Conservation (phyloP, 2,113 vertebrate species). For the Apistogramma diplotaenia region DNA sequence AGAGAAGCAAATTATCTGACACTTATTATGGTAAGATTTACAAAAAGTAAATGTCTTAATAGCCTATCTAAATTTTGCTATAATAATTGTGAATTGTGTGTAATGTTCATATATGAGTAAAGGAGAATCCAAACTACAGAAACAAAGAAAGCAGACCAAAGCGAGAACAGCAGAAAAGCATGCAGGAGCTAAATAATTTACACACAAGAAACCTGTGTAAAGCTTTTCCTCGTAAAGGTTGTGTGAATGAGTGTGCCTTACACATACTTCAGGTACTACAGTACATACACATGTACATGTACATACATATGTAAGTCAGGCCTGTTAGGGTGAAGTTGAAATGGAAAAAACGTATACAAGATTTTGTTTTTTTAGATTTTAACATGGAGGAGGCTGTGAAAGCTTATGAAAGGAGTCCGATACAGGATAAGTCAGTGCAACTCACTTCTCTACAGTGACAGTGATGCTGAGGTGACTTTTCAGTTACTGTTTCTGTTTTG, state of each 20-base stretch:
- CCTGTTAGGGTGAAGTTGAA: rapidly evolving
- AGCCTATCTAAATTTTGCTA: not conserved
- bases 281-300: rapidly evolving
- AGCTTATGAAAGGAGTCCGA: too few relatives aligned
- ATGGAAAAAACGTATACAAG: not conserved
- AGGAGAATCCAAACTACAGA: not conserved
- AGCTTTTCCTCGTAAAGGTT: too few relatives aligned
- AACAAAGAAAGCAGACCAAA: not conserved
- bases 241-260: too few relatives aligned
- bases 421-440: too few relatives aligned
- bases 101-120: not conserved
- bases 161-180: not conserved
- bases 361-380: too few relatives aligned
- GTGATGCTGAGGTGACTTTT: too few relatives aligned
- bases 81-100: too few relatives aligned
- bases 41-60: not conserved
- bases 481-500: too few relatives aligned
- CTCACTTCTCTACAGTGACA: too few relatives aligned
- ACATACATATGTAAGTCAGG: too few relatives aligned
- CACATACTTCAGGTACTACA: not conserved
- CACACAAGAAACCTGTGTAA: not conserved
- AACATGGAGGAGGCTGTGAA: too few relatives aligned
- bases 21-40: not conserved
- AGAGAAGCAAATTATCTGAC: not conserved
- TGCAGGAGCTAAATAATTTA: not conserved